Percentiles rank a stretch among this genome's conserved stretches.
These are phyloP conservation scores for Alitta virens DNA, from an alignment of 2,888 invertebrate genomes.

Conservation along the genomic window DNA sequence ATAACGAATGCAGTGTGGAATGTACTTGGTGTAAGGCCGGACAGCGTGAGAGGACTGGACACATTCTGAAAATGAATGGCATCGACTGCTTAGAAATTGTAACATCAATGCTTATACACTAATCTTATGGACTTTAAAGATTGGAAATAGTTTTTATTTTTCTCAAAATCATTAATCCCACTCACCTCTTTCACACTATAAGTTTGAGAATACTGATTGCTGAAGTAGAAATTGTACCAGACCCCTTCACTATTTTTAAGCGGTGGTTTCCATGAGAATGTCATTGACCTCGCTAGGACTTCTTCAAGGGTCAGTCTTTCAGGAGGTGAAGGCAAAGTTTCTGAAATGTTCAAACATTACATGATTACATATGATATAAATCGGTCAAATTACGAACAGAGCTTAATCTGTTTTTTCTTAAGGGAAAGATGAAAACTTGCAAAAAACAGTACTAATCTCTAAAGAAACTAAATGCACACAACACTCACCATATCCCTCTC, in stretches of 20 bases:
- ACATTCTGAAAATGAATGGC: constrained; percentile 11
- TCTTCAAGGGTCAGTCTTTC: background rate
- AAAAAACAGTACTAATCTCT: too few species aligned
- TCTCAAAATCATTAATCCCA: too few species aligned
- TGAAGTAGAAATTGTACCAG: background rate
- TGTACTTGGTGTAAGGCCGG: constrained; percentile 6
- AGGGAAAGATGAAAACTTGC: too few species aligned
- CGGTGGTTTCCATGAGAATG: background rate
- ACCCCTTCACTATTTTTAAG: constrained; percentile 2
- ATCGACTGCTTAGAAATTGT: too few species aligned
- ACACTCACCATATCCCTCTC: constrained; percentile 16
- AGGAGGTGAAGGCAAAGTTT: constrained; percentile 6
- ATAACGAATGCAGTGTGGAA: constrained; percentile 9
- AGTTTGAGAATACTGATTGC: background rate
- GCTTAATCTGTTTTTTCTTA: too few species aligned
- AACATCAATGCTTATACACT: too few species aligned
- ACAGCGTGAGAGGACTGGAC: constrained; percentile 4
- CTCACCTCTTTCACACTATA: too few species aligned
- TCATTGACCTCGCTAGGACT: background rate
- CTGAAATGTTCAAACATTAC: background rate
- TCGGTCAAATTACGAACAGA: too few species aligned
- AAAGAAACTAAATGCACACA: too few species aligned
- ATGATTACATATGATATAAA: too few species aligned
- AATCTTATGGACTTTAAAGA: too few species aligned
- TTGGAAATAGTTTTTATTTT: too few species aligned